Evolutionary conservation across 2,113 vertebrate species (phyloP).

Genomic region (Mungos mungo): DNA sequence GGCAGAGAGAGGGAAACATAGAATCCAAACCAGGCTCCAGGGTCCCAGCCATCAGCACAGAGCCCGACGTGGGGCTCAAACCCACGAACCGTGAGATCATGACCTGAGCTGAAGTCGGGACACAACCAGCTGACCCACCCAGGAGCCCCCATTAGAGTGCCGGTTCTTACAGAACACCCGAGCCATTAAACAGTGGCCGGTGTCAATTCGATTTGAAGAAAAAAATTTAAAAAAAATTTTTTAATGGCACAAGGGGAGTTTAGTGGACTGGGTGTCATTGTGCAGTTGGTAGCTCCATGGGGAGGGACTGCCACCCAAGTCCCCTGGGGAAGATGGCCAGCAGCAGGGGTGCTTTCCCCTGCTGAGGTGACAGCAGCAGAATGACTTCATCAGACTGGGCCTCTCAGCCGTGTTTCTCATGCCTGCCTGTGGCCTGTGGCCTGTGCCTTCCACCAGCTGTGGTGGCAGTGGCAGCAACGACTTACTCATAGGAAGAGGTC

Average conservation of each 20-base stretch:
- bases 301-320: neutral
- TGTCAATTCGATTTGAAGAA: neutral
- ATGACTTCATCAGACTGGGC: neutral
- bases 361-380: neutral
- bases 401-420: slow-evolving; percentile 56
- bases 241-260: neutral
- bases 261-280: neutral
- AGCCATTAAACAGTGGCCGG: neutral
- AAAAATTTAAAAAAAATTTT: neutral
- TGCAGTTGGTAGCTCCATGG: neutral
- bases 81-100: no score
- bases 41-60: no score
- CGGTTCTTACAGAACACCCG: neutral
- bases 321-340: slow-evolving; percentile 7
- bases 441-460: slow-evolving; percentile 72
- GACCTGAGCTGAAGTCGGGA: no score
- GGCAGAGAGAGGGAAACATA: no score
- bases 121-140: no score
- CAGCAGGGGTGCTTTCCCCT: slow-evolving; percentile 45
- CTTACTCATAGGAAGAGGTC: slow-evolving; percentile 82
- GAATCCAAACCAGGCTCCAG: no score
- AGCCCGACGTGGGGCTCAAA: no score
- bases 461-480: slow-evolving; percentile 68
- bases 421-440: slow-evolving; percentile 49
- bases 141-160: neutral